phyloP scores from a whole-genome alignment of 2,113 vertebrate genomes.

The Spea multiplicata region DNA sequence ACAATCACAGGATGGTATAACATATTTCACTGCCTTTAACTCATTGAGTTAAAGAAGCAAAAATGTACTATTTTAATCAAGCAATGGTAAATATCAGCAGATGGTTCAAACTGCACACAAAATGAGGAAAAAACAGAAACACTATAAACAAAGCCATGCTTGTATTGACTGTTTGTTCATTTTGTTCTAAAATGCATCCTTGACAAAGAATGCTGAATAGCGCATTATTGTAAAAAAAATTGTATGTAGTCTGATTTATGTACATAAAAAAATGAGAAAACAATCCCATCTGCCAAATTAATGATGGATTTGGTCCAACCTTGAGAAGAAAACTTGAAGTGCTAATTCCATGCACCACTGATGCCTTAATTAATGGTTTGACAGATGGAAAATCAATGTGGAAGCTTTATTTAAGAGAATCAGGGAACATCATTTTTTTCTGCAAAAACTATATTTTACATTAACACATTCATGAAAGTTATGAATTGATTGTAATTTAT shows the following conservation, averaged over 20 bases:
- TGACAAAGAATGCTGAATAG: conserved; percentile 12
- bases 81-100: too few species aligned
- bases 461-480: conserved; percentile 19
- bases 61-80: too few species aligned
- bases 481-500: neutral
- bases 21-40: too few species aligned
- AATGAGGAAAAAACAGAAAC: too few species aligned
- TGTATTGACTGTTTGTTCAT: too few species aligned
- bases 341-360: conserved; percentile 56
- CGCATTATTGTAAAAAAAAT: conserved; percentile 7
- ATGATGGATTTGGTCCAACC: conserved; percentile 53
- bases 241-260: conserved; percentile 27
- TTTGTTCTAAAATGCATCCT: neutral
- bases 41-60: too few species aligned
- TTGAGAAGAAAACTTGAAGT: conserved; percentile 58
- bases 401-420: conserved; percentile 64
- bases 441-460: conserved; percentile 10
- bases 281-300: conserved; percentile 57
- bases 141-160: too few species aligned
- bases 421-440: conserved; percentile 14
- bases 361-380: conserved; percentile 62
- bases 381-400: conserved; percentile 67
- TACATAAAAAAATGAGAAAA: conserved; percentile 52
- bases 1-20: too few species aligned
- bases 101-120: too few species aligned